Evolutionary conservation across 2,797 vertebrate genomes (phyloP).

Genomic region (Megalops cyprinoides): DNA sequence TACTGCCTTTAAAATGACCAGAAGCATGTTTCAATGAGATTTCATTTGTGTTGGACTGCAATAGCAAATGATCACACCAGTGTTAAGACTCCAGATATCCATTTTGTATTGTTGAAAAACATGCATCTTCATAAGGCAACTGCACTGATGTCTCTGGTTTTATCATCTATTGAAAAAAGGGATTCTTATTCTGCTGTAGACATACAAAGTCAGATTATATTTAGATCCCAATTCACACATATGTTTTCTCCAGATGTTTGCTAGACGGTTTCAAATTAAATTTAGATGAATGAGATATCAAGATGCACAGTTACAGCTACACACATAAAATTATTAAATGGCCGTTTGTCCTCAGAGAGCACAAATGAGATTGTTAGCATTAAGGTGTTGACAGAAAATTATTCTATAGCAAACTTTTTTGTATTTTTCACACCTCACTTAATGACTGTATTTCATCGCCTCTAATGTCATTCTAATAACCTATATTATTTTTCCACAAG

Average conservation of each 20-base stretch:
- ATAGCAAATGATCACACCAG: too few species aligned
- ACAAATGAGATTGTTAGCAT: background rate
- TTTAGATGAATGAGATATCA: conserved; percentile 1
- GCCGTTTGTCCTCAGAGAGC: background rate
- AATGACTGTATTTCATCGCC: background rate
- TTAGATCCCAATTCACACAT: background rate
- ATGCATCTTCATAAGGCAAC: too few species aligned
- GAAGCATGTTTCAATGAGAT: too few species aligned
- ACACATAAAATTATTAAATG: background rate
- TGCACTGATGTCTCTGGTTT: too few species aligned
- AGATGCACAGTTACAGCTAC: background rate
- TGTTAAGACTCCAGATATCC: too few species aligned
- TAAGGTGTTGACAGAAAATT: background rate
- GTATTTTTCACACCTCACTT: background rate
- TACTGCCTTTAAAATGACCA: too few species aligned
- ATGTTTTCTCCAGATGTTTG: background rate
- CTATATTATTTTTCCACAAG: background rate
- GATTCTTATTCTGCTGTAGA: too few species aligned
- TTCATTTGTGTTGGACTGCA: too few species aligned
- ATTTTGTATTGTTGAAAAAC: too few species aligned
- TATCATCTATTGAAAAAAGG: too few species aligned
- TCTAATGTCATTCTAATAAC: background rate
- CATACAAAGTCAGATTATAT: too few species aligned
- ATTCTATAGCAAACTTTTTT: background rate
- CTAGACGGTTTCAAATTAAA: background rate